A percentile compares a stretch with the other conserved stretches of the same genome.
phyloP scores from a whole-genome alignment of 2,888 invertebrate genomes.

The Melitaea athalia region DNA sequence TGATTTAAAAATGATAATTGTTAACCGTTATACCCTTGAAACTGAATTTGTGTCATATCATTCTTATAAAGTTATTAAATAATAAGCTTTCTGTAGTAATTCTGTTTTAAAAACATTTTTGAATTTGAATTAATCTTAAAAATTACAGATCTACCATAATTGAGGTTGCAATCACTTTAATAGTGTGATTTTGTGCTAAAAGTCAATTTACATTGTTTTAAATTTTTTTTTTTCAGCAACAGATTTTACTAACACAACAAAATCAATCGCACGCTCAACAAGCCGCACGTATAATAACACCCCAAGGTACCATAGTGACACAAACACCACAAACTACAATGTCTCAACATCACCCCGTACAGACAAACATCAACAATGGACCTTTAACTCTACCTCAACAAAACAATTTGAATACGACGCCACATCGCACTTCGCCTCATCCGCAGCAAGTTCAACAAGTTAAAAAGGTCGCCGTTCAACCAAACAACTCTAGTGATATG shows the following conservation, averaged over 20 bases:
- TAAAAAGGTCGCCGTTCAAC: conserved; percentile 72
- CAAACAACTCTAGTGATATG: conserved; percentile 75
- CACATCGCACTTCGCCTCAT: conserved; percentile 54
- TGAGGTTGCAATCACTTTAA: too few relatives aligned
- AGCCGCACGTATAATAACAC: conserved; percentile 66
- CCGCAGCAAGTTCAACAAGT: conserved; percentile 58
- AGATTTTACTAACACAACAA: conserved; percentile 64
- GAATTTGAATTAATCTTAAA: too few relatives aligned
- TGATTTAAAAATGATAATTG: too few relatives aligned
- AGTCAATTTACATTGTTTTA: neutral
- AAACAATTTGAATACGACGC: conserved; percentile 52
- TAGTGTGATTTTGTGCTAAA: neutral
- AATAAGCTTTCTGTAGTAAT: too few relatives aligned
- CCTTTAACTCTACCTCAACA: conserved; percentile 61
- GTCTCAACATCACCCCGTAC: conserved; percentile 54
- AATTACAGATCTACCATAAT: too few relatives aligned
- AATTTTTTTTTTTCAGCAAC: conserved; percentile 50
- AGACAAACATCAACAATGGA: conserved; percentile 61
- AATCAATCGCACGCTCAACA: conserved; percentile 53
- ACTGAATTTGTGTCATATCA: too few relatives aligned
- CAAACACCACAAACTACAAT: conserved; percentile 59
- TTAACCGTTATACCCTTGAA: too few relatives aligned
- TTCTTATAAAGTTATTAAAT: too few relatives aligned
- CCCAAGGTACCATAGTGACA: conserved; percentile 73
- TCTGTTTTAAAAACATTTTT: too few relatives aligned